phyloP scores from a whole-genome alignment of 2,797 vertebrate species.

The Myoxocephalus aenaeus region DNA sequence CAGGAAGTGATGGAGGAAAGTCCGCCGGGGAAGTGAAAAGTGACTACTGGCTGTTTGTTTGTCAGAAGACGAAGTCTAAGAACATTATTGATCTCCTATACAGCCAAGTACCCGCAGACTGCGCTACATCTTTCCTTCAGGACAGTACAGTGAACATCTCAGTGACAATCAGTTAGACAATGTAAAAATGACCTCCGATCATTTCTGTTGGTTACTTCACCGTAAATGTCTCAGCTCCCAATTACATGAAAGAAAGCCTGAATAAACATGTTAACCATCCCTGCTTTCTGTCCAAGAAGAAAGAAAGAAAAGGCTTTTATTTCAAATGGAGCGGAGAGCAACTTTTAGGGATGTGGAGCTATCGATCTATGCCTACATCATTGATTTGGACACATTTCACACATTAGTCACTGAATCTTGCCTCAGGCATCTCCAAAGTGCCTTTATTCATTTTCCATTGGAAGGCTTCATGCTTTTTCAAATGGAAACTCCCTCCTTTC shows the following conservation, averaged over 20 bases:
- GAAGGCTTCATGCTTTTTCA: constrained; percentile 51
- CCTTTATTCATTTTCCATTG: constrained; percentile 46
- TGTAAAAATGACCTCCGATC: background rate
- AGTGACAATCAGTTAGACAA: background rate
- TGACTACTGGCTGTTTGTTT: constrained; percentile 26
- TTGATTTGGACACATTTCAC: constrained; percentile 14
- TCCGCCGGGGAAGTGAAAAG: constrained; percentile 64
- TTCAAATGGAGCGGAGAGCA: background rate
- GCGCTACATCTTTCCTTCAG: background rate
- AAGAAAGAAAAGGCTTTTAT: background rate
- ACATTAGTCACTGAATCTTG: constrained; percentile 22
- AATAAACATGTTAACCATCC: background rate
- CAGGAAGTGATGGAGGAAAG: constrained; percentile 75
- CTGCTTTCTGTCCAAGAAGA: background rate
- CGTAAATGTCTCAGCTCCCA: background rate
- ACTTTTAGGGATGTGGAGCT: background rate
- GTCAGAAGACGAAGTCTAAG: background rate
- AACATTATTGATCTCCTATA: background rate
- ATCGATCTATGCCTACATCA: background rate
- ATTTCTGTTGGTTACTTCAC: constrained; percentile 17
- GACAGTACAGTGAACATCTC: constrained; percentile 25
- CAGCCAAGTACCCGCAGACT: background rate
- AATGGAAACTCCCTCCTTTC: constrained; percentile 69
- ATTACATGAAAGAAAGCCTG: background rate
- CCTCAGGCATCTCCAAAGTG: constrained; percentile 27